These are phyloP conservation scores for Eupleurogrammus muticus DNA, from an alignment of 2,797 vertebrate species.

Conservation along the genomic window DNA sequence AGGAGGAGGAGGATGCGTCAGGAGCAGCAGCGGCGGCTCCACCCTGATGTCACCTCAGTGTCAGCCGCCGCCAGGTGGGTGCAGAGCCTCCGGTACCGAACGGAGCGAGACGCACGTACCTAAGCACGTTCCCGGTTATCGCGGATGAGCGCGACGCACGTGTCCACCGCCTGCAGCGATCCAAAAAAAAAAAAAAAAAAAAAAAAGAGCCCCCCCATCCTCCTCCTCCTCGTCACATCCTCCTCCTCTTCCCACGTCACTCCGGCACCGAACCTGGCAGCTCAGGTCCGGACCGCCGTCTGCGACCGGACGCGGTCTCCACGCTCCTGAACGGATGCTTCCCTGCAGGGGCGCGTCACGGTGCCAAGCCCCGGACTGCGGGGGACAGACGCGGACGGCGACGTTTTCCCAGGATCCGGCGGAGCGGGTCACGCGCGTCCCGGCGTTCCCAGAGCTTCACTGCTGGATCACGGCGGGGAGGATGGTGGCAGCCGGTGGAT, in stretches of 20 bases:
- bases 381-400: too few relatives aligned
- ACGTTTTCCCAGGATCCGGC: background rate
- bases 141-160: constrained; percentile 35
- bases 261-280: constrained; percentile 41
- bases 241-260: constrained; percentile 35
- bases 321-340: background rate
- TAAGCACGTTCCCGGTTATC: constrained; percentile 25
- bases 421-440: background rate
- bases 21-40: constrained; percentile 16
- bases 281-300: constrained; percentile 32
- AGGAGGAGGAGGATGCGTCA: constrained; percentile 44
- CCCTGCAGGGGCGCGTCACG: background rate
- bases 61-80: constrained; percentile 25
- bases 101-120: constrained; percentile 35
- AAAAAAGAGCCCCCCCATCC: background rate
- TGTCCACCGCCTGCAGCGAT: constrained; percentile 16
- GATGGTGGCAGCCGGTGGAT: background rate
- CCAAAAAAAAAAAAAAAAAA: background rate
- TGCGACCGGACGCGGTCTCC: constrained; percentile 23
- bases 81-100: background rate
- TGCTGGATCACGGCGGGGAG: background rate
- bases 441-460: constrained; percentile 25
- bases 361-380: too few relatives aligned
- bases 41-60: background rate
- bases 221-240: constrained; percentile 6